Conservation (phyloP, 2,113 vertebrate genomes). For the Macroglossus sobrinus region DNA sequence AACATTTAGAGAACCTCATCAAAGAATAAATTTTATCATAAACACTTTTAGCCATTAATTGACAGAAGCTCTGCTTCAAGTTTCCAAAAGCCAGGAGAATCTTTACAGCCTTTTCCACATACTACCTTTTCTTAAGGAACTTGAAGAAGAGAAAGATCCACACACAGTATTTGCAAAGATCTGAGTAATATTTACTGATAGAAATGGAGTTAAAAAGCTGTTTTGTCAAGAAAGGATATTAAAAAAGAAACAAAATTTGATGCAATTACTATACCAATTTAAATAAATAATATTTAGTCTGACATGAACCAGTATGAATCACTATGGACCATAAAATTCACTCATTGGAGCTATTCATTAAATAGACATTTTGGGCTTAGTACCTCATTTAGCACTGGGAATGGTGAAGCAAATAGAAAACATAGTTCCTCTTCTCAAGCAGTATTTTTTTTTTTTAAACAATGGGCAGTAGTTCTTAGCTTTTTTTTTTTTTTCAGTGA, state of each 20-base stretch:
- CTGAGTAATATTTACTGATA: not conserved
- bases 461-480: not conserved
- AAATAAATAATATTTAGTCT: not conserved
- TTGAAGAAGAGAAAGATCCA: not conserved
- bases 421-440: not conserved
- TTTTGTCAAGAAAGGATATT: not conserved
- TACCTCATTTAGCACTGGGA: not conserved
- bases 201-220: not conserved
- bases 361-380: not conserved
- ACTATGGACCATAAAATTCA: not conserved
- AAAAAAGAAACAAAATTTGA: not conserved
- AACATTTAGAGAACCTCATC: not conserved
- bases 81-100: not conserved
- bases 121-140: not conserved
- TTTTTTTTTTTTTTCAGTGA: not conserved
- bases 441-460: not conserved
- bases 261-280: not conserved
- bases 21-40: not conserved
- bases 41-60: not conserved
- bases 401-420: not conserved
- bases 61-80: not conserved
- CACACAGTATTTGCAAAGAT: not conserved
- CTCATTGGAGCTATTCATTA: not conserved
- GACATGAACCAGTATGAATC: not conserved
- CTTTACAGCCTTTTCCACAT: not conserved